Conservation (phyloP, 2,797 vertebrate genomes). For the Dipus sagitta region DNA sequence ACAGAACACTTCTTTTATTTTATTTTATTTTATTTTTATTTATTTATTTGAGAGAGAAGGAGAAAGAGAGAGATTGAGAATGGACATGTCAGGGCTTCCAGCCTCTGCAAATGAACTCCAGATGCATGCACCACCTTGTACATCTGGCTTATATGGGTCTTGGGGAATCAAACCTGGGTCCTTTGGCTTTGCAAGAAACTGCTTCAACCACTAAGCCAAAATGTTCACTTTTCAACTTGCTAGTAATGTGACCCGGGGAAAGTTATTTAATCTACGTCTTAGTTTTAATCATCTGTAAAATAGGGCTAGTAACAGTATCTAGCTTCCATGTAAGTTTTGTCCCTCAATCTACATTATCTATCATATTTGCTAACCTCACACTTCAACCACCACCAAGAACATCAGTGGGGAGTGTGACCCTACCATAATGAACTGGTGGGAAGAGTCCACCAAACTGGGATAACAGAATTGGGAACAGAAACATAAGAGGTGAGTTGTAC, state of each 20-base stretch:
- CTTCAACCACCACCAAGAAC: not conserved
- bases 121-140: no score
- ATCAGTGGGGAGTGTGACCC: not conserved
- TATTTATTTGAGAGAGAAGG: no score
- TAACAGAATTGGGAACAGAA: not conserved
- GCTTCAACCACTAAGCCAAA: not conserved
- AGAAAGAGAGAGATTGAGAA: no score
- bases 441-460: not conserved
- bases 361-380: not conserved
- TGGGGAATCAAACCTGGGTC: no score
- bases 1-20: no score
- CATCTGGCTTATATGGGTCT: no score
- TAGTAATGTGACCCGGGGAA: not conserved
- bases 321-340: not conserved
- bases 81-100: no score
- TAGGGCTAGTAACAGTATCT: not conserved
- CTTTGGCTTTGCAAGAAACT: no score
- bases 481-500: not conserved
- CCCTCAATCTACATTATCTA: not conserved
- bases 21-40: no score
- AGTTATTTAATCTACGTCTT: not conserved
- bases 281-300: slow-evolving; percentile 21
- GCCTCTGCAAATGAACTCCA: no score
- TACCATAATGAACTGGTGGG: not conserved
- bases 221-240: not conserved